Evolutionary conservation across 2,888 invertebrate species (phyloP).

Genomic region (Synergus umbraculus): DNA sequence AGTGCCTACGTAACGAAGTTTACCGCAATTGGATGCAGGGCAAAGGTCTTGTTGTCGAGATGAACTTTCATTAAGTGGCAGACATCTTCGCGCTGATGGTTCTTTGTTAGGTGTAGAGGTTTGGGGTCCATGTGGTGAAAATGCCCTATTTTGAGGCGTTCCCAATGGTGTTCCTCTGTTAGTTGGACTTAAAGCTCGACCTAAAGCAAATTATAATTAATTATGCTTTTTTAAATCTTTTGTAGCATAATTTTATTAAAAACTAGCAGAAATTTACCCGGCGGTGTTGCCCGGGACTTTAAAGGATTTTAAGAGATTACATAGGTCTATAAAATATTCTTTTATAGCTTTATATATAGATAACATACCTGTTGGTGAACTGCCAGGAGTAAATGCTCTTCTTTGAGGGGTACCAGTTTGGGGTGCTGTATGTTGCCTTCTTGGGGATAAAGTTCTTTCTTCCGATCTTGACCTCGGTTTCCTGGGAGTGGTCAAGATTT

Average conservation of each 20-base stretch:
- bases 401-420: conserved; percentile 79
- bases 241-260: neutral
- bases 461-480: conserved; percentile 78
- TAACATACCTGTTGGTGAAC: conserved; percentile 69
- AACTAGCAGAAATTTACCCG: neutral
- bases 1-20: conserved; percentile 68
- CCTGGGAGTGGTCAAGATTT: conserved; percentile 85
- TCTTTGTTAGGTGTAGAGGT: conserved; percentile 76
- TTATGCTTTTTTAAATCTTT: neutral
- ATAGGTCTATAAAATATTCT: no score
- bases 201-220: conserved; percentile 23
- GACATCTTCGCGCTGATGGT: conserved; percentile 71
- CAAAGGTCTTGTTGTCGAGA: conserved; percentile 65
- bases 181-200: conserved; percentile 58
- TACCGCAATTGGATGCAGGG: conserved; percentile 69
- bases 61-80: conserved; percentile 68
- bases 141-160: conserved; percentile 66
- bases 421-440: conserved; percentile 63
- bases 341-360: no score
- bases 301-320: no score
- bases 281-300: no score
- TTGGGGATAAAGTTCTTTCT: conserved; percentile 71
- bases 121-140: conserved; percentile 65
- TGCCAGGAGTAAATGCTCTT: conserved; percentile 72
- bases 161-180: conserved; percentile 58